Conservation (phyloP, 2,113 vertebrate species). For the Romanogobio albipinnatus region DNA sequence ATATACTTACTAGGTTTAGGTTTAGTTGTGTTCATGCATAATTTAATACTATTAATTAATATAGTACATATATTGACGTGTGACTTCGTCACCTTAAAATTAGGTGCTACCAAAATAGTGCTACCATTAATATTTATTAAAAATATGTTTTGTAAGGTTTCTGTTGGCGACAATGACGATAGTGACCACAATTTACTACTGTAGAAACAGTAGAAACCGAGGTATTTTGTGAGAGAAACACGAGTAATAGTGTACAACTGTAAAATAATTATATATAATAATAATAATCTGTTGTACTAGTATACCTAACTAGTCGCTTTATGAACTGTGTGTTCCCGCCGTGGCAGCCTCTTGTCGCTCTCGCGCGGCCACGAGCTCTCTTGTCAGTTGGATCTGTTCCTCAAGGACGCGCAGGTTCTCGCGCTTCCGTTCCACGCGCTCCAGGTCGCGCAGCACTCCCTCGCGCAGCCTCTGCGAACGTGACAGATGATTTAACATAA, state of each 20-base stretch:
- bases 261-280: too few relatives aligned
- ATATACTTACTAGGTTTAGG: too few relatives aligned
- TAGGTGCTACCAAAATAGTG: too few relatives aligned
- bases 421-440: slow-evolving; percentile 83
- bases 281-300: not conserved
- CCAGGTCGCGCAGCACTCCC: slow-evolving; percentile 88
- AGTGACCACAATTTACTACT: not conserved
- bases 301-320: not conserved
- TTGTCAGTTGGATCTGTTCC: slow-evolving; percentile 85
- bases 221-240: not conserved
- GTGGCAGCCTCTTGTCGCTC: slow-evolving; percentile 55
- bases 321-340: slow-evolving; percentile 63
- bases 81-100: too few relatives aligned
- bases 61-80: too few relatives aligned
- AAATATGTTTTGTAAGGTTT: too few relatives aligned
- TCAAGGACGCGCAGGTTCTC: slow-evolving; percentile 85
- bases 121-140: too few relatives aligned
- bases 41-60: too few relatives aligned
- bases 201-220: too few relatives aligned
- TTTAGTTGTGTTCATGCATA: too few relatives aligned
- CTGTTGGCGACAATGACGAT: too few relatives aligned
- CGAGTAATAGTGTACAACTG: not conserved
- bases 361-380: slow-evolving; percentile 80
- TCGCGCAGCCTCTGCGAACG: slow-evolving; percentile 83
- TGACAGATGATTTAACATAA: not conserved